Conservation (phyloP, 1,140 invertebrate genomes). For the Vanessa tameamea region DNA sequence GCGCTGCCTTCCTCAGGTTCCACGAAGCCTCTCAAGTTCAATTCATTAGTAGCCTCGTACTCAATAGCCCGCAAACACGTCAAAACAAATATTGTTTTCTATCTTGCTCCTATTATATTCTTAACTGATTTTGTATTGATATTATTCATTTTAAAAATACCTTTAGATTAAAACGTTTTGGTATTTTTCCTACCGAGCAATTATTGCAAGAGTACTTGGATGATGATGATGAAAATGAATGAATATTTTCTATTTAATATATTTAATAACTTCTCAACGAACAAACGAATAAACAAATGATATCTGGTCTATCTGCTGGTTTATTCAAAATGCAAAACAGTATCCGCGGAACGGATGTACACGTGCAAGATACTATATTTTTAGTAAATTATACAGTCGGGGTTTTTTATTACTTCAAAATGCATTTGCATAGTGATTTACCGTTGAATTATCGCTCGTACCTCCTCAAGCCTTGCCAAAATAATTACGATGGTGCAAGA, state of each 20-base stretch:
- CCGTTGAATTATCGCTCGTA: constrained; percentile 24
- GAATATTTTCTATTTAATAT: too few species aligned
- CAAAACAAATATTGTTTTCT: background rate
- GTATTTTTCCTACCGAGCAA: too few species aligned
- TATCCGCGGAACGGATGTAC: constrained; percentile 1
- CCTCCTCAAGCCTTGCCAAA: constrained; percentile 27
- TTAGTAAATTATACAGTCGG: constrained; percentile 23
- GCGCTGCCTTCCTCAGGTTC: background rate
- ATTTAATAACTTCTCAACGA: background rate
- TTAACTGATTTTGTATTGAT: background rate
- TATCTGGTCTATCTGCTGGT: background rate
- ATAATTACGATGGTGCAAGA: constrained; percentile 20
- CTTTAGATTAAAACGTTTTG: too few species aligned
- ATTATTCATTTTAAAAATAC: too few species aligned
- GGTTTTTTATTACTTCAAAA: constrained; percentile 26
- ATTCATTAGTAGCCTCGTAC: constrained; percentile 12
- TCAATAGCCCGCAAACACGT: constrained; percentile 6
- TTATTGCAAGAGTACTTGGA: too few species aligned
- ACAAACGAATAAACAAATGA: background rate
- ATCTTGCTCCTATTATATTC: background rate
- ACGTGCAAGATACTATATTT: constrained; percentile 19
- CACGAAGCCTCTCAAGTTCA: background rate
- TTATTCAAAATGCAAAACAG: constrained; percentile 10
- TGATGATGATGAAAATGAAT: too few species aligned
- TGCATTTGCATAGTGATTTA: constrained; percentile 33